These are phyloP conservation scores for Erebia epiphron DNA, from an alignment of 2,888 invertebrate genomes.

Conservation along the genomic window DNA sequence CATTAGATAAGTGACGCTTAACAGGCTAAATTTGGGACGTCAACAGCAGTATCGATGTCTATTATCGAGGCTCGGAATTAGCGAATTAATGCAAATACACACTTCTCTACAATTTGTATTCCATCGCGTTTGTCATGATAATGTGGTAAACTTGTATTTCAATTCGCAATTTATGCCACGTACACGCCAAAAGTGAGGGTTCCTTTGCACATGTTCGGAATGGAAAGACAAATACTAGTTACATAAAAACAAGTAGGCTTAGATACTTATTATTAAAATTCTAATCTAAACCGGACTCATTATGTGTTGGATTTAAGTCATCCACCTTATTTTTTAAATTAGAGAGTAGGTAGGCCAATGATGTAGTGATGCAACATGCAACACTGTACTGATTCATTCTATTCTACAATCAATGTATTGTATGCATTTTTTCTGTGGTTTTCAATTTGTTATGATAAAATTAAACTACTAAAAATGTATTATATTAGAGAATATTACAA, in stretches of 20 bases:
- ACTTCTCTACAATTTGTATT: constrained; percentile 33
- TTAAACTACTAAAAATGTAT: too few species aligned
- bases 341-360: too few species aligned
- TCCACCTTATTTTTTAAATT: too few species aligned
- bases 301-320: too few species aligned
- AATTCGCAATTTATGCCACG: constrained; percentile 36
- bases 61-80: constrained; percentile 54
- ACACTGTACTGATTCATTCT: too few species aligned
- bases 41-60: constrained; percentile 43
- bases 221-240: not conserved
- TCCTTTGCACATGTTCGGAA: not conserved
- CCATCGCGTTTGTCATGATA: constrained; percentile 48
- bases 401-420: too few species aligned
- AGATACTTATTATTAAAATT: too few species aligned
- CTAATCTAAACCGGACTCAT: too few species aligned
- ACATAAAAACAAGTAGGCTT: not conserved
- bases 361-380: too few species aligned
- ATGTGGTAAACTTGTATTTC: constrained; percentile 41
- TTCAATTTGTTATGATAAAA: too few species aligned
- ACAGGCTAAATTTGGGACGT: not conserved
- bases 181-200: constrained; percentile 24
- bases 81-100: constrained; percentile 58
- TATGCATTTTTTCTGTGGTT: too few species aligned
- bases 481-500: too few species aligned
- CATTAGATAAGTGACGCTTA: not conserved